These are phyloP conservation scores for Chrysotoxum bicinctum DNA, from an alignment of 2,888 invertebrate species.

Conservation along the genomic window DNA sequence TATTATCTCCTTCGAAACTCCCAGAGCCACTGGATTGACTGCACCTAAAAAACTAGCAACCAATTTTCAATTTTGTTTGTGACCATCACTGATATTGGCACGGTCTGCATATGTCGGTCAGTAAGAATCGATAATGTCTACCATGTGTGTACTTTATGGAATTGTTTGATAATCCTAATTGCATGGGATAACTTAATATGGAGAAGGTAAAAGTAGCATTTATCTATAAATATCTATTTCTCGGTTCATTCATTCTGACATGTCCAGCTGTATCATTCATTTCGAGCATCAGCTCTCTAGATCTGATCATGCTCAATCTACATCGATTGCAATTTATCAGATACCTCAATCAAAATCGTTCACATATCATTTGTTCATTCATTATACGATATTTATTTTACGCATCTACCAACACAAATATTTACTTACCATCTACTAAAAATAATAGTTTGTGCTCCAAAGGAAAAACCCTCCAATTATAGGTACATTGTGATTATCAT, in stretches of 20 bases:
- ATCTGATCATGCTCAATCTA: neutral
- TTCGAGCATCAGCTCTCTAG: neutral
- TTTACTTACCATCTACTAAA: constrained; percentile 9
- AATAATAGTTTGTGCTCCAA: neutral
- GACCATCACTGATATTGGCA: no score
- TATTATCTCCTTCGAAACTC: no score
- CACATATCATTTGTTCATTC: neutral
- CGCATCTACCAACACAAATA: neutral
- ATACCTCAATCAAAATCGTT: neutral
- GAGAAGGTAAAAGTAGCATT: no score
- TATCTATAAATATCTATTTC: no score
- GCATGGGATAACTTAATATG: no score
- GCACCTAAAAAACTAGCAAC: no score
- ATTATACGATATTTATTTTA: neutral
- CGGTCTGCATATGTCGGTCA: no score
- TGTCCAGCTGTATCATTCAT: neutral
- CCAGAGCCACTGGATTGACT: no score
- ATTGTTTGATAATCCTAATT: no score
- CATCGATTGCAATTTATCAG: neutral
- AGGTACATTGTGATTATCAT: constrained; percentile 9
- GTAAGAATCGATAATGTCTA: no score
- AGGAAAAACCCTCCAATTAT: neutral
- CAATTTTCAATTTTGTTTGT: no score
- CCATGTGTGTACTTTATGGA: no score
- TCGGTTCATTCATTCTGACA: neutral